Evolutionary conservation across 1,140 invertebrate species (phyloP), one percentile per base, ranked within the genome.

Genomic region (Ceratosolen fusciceps): DNA sequence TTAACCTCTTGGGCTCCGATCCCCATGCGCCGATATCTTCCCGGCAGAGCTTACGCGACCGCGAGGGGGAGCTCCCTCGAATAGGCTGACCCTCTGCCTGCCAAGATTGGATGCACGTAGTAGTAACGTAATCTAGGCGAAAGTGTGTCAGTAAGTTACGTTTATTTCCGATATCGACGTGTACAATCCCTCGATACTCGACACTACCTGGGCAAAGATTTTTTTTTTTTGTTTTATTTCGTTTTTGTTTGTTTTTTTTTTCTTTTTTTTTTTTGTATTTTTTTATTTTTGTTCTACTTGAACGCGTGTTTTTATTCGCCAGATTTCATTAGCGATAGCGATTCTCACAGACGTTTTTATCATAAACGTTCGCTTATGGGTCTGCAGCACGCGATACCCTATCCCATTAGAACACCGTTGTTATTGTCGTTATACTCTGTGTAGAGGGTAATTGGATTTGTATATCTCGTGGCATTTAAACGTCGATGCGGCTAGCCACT

Each of bases 1-100:
- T 90, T 90, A 90, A 87, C 86, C 88, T 82, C 83, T 84, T 81
- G 83, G 77, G 86, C 84, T 43, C 10, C 16, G n/a, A 1, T 60
- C 52, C 72, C 58, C 37, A 3, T 26, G 21, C 26, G 21, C 14
- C n/a, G 60, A 54, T 34, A 52, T 16, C 10, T 21, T 16, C 8
- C 8, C 43, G 8, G 7, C 7, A 47, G 43, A 16, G 16, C 16
- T 52, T 21, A 52, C 2, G 12, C 49, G 3, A 14, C 21, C 3
- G 49, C 19, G 49, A 8, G 49, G 21, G n/a, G 39, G 5, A 43
- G 10, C 14, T 52, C 14, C 49, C 21, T 52, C 49, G 10, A 16
- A 16, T 52, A 52, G 21, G 4, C 21, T 21, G 19, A 19, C 49
- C 49, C 3, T 16, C 10, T 21, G 12, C 21, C 19, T 3, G 19